A percentile compares a stretch with the other conserved stretches of the same genome.
Evolutionary conservation across 2,113 vertebrate genomes (phyloP).

Genomic region (Odontesthes bonariensis): DNA sequence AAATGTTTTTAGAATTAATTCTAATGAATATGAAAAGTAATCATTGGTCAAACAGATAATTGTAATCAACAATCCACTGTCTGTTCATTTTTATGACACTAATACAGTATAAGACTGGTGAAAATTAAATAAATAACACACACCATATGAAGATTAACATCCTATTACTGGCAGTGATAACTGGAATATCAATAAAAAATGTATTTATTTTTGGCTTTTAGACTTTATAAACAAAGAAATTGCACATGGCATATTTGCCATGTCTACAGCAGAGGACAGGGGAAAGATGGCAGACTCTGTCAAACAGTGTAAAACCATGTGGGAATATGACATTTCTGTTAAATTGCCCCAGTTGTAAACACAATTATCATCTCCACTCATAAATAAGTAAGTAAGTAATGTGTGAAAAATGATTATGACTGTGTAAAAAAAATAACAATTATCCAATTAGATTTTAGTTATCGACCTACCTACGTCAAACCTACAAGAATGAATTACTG

Average conservation of each 20-base stretch:
- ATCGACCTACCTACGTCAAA: no score
- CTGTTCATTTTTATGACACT: no score
- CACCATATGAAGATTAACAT: not conserved
- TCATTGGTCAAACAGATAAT: not conserved
- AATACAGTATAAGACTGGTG: not conserved
- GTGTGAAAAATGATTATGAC: not conserved
- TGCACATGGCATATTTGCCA: not conserved
- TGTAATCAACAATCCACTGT: not conserved
- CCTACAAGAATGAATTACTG: no score
- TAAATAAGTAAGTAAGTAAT: not conserved
- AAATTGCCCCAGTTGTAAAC: not conserved
- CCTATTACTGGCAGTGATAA: not conserved
- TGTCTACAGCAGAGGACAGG: not conserved
- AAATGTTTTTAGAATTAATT: not conserved
- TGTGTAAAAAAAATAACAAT: not conserved
- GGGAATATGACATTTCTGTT: not conserved
- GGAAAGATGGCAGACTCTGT: not conserved
- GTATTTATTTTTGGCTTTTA: no score
- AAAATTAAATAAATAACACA: not conserved
- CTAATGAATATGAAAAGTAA: not conserved
- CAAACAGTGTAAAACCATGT: not conserved
- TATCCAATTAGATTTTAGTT: no score
- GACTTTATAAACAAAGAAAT: not conserved
- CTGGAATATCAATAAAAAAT: not conserved
- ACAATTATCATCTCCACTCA: not conserved